These are phyloP conservation scores for Eledone cirrhosa DNA, from an alignment of 2,888 invertebrate genomes.

Conservation along the genomic window DNA sequence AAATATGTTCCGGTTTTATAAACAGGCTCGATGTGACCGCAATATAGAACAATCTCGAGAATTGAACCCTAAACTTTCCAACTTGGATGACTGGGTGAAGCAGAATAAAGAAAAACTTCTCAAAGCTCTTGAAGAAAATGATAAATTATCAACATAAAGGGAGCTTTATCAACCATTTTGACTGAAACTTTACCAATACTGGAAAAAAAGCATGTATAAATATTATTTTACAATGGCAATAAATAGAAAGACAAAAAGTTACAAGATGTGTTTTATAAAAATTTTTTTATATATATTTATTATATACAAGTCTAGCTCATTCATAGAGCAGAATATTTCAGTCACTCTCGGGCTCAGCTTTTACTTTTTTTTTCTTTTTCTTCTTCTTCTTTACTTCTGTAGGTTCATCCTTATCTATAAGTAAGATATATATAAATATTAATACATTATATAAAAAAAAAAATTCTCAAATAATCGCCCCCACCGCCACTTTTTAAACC, in stretches of 20 bases:
- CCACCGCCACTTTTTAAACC: no score
- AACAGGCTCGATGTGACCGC: constrained; percentile 9
- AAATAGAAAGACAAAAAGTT: no score
- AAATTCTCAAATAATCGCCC: no score
- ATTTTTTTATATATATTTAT: no score
- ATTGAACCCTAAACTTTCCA: constrained; percentile 11
- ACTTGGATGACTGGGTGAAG: constrained; percentile 11
- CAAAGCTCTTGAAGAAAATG: background rate
- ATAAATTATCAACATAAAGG: no score
- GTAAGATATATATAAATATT: background rate
- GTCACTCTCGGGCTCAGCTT: constrained; percentile 15
- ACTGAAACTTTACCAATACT: no score
- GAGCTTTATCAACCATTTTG: no score
- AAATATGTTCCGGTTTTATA: constrained; percentile 25
- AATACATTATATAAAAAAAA: no score
- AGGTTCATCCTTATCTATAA: background rate
- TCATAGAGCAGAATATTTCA: background rate
- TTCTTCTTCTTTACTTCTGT: constrained; percentile 30
- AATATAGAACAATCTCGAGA: constrained; percentile 18
- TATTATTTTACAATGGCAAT: no score
- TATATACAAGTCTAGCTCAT: no score
- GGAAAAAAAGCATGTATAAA: no score
- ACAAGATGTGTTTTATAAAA: no score
- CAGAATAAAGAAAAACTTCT: constrained; percentile 20
- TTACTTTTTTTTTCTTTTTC: constrained; percentile 33